Evolutionary conservation across 2,797 vertebrate species (phyloP), one percentile per base, ranked within the genome.

Genomic region (Lacerta bilineata): DNA sequence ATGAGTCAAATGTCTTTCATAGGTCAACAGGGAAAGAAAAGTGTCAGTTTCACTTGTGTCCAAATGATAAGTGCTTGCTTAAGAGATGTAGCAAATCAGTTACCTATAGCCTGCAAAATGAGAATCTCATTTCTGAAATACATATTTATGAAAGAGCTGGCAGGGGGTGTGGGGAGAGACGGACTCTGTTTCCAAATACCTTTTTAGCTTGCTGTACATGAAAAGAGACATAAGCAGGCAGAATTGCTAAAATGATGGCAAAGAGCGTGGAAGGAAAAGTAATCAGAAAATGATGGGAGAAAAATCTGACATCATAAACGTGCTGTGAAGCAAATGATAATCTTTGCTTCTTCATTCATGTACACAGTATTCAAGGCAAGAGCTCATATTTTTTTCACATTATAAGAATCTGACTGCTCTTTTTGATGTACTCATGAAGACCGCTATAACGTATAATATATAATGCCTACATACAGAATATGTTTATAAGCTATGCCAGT

Each of bases 51-150:
- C 71, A 74, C 86, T 87, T 90, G 89, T 94, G 94, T 91, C 1
- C 1, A 88, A 91, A 92, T 92, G 90, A 94, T 91, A 94, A 91
- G 94, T 89, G 87, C 79, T 93, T 83, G 92, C 87, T 87, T 89
- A 84, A 91, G 89, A 75, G 46, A 89, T 89, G 85, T 90, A 91
- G 94, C 91, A 92, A 91, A 94, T 95, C 94, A 93, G 89, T 94
- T 94, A 94, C 90, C 87, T 88, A 85, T 88, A 87, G 75, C 76
- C 61, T 85, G 82, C 88, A 87, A 94, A 91, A 8, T 1, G 74
- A 94, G 78, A 36, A 83, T 93, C 79, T 93, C 71, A 76, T 85
- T 91, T 92, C 85, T 74, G 91, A 91, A 88, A 90, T 87, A 82
- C 27, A 86, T 59, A 90, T 93, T 88, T 90, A 95, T 90, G 90